phyloP scores from a whole-genome alignment of 2,797 vertebrate genomes.

The Leptatherina wallacei region DNA sequence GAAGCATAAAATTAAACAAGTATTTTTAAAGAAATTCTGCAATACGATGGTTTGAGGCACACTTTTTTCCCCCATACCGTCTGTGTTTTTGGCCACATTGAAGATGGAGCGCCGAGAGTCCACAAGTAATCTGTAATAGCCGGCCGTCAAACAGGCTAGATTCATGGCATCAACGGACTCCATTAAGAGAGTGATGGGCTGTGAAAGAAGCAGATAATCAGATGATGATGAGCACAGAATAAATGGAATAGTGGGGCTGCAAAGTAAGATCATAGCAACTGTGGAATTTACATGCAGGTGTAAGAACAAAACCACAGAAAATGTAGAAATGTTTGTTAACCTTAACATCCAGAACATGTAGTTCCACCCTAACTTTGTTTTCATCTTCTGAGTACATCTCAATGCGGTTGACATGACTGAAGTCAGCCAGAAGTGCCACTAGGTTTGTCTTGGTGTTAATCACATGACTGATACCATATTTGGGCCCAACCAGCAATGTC shows the following conservation, averaged over 20 bases:
- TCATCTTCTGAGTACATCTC: conserved; percentile 98
- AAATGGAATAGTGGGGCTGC: conserved; percentile 31
- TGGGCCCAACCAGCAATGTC: conserved; percentile 94
- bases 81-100: conserved; percentile 92
- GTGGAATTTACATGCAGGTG: conserved; percentile 5
- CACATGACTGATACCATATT: conserved; percentile 97
- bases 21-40: conserved; percentile 21
- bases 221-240: conserved; percentile 44
- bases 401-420: conserved; percentile 97
- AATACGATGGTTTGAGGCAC: conserved; percentile 28
- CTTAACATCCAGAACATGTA: conserved; percentile 98
- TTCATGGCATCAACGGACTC: conserved; percentile 98
- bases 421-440: conserved; percentile 96
- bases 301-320: conserved; percentile 1
- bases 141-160: conserved; percentile 97
- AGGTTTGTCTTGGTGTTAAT: conserved; percentile 99
- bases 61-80: conserved; percentile 81
- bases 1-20: conserved; percentile 40
- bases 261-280: conserved; percentile 47
- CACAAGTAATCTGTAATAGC: conserved; percentile 96
- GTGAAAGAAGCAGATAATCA: conserved; percentile 75
- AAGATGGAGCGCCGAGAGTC: conserved; percentile 98
- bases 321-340: conserved; percentile 71
- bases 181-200: conserved; percentile 98
- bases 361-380: conserved; percentile 91